Percentiles rank a stretch among this genome's conserved stretches.
Conservation (phyloP, 2,113 vertebrate species). For the Istiophorus platypterus region DNA sequence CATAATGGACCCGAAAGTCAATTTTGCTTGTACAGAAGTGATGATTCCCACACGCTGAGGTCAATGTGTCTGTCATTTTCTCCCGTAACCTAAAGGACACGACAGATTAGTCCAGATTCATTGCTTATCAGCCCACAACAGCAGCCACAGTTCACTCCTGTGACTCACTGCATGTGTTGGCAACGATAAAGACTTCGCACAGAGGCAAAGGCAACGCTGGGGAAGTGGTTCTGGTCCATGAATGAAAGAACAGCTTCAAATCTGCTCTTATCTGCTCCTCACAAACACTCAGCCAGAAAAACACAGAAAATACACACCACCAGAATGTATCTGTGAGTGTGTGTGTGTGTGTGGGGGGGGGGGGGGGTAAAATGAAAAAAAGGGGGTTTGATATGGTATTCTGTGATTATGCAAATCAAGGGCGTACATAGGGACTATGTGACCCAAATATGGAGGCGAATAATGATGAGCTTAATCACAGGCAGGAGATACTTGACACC, state of each 20-base stretch:
- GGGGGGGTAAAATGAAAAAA: background rate
- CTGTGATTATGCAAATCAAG: conserved; percentile 72
- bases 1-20: background rate
- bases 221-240: background rate
- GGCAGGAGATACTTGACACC: conserved; percentile 44
- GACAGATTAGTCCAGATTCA: background rate
- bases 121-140: background rate
- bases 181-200: conserved; percentile 7
- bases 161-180: background rate
- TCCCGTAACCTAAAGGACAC: background rate
- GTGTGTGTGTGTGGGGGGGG: too few species aligned
- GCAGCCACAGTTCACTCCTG: background rate
- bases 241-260: conserved; percentile 25
- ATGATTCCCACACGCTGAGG: background rate
- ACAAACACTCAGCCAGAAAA: background rate
- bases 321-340: conserved; percentile 6
- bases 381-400: conserved; percentile 32
- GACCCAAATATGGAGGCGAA: conserved; percentile 70
- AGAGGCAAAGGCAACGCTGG: background rate
- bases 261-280: conserved; percentile 37
- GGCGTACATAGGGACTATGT: conserved; percentile 45
- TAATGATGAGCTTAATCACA: conserved; percentile 63
- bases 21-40: too few species aligned
- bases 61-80: background rate
- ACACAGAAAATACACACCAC: conserved; percentile 2